Conservation (phyloP, 2,888 invertebrate species). For the Ophioninae sp. region DNA sequence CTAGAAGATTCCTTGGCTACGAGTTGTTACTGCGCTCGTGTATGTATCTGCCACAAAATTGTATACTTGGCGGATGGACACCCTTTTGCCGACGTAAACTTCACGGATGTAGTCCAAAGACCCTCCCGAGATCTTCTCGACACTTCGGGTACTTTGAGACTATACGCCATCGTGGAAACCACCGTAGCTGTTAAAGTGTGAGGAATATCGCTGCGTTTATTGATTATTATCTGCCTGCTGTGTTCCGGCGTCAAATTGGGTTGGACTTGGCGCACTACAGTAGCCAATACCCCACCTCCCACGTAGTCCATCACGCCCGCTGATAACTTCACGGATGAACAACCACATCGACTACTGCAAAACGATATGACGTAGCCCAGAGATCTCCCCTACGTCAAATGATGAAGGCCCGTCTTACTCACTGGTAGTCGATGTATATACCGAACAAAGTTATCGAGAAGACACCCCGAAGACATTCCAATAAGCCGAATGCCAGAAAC, state of each 20-base stretch:
- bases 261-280: not conserved
- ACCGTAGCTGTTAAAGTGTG: conserved; percentile 15
- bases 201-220: not conserved
- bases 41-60: conserved; percentile 9
- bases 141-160: conserved; percentile 1
- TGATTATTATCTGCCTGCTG: not conserved
- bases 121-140: conserved; percentile 3
- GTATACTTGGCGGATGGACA: not conserved
- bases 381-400: not conserved
- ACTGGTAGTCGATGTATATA: not conserved
- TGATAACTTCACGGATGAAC: not conserved
- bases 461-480: conserved; percentile 45
- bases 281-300: not conserved
- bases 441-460: conserved; percentile 29
- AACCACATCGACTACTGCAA: not conserved
- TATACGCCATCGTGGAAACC: not conserved
- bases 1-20: conserved; percentile 6
- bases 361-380: not conserved
- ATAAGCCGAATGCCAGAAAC: conserved; percentile 54
- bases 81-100: conserved; percentile 4
- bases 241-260: not conserved
- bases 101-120: not conserved
- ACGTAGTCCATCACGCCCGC: not conserved
- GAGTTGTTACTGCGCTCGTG: not conserved
- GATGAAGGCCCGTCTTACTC: not conserved